Percentiles rank a stretch among this genome's conserved stretches.
Evolutionary conservation across 2,888 invertebrate species (phyloP).

Genomic region (Dioctria rufipes): DNA sequence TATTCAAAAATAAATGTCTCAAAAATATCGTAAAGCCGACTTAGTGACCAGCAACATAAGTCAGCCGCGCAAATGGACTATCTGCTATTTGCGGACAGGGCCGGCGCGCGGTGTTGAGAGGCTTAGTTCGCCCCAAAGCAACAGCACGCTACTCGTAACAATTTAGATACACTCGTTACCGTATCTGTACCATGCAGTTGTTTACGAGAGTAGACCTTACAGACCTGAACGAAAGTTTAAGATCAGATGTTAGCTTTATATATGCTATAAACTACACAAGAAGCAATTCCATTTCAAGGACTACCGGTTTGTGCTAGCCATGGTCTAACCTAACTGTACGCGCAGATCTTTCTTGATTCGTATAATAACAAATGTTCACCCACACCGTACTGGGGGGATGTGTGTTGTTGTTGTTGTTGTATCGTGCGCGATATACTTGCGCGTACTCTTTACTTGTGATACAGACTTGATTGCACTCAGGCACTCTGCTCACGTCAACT

Average conservation of each 20-base stretch:
- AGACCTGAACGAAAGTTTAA: constrained; percentile 49
- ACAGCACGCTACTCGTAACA: not conserved
- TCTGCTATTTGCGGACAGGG: too few species aligned
- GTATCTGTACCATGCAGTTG: constrained; percentile 4
- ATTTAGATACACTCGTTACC: constrained; percentile 2
- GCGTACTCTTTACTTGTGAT: not conserved
- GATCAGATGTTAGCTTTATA: constrained; percentile 44
- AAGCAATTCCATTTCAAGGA: constrained; percentile 56
- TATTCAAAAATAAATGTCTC: constrained; percentile 47
- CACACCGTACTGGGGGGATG: constrained; percentile 41
- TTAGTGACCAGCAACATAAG: not conserved
- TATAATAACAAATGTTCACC: constrained; percentile 47
- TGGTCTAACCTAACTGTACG: constrained; percentile 52
- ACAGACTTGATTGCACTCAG: not conserved
- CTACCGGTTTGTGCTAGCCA: constrained; percentile 49
- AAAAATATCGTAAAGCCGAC: constrained; percentile 36
- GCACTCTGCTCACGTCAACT: constrained; percentile 10
- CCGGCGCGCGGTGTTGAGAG: too few species aligned
- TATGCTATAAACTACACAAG: constrained; percentile 38
- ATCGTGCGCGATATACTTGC: too few species aligned
- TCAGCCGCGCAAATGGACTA: too few species aligned
- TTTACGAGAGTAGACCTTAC: constrained; percentile 37
- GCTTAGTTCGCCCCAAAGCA: not conserved
- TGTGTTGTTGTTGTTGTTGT: not conserved
- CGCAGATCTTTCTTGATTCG: constrained; percentile 23